Evolutionary conservation across 2,113 vertebrate genomes (phyloP).

Genomic region (Junco hyemalis): DNA sequence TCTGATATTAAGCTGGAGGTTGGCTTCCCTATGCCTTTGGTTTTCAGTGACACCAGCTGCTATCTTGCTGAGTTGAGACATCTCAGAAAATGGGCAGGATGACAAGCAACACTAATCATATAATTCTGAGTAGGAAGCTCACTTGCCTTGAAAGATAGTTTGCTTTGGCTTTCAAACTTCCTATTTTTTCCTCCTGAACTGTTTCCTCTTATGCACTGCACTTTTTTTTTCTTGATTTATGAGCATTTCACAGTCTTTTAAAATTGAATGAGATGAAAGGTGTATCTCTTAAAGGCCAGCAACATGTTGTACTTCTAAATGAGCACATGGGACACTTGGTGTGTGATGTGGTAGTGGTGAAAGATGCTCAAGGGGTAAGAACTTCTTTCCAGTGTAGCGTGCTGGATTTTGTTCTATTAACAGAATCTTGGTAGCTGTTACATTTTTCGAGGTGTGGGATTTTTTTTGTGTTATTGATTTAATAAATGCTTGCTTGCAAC

Average conservation of each 20-base stretch:
- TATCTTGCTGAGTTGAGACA: conserved; percentile 38
- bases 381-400: neutral
- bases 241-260: neutral
- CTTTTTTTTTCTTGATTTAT: neutral
- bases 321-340: neutral
- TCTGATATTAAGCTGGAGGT: neutral
- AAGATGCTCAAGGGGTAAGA: neutral
- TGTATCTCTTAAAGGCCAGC: neutral
- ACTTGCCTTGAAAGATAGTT: conserved; percentile 6
- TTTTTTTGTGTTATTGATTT: neutral
- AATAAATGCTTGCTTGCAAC: neutral
- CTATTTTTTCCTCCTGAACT: neutral
- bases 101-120: conserved; percentile 10
- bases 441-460: neutral
- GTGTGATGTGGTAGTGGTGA: neutral
- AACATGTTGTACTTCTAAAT: neutral
- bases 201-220: neutral
- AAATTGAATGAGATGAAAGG: neutral
- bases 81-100: neutral
- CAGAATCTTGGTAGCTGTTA: neutral
- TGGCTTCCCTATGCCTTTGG: neutral
- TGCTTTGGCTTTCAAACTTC: neutral
- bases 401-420: neutral
- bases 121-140: conserved; percentile 8
- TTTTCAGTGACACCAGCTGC: conserved; percentile 34